These are phyloP conservation scores for Chloroceryle amazona DNA, from an alignment of 2,797 vertebrate genomes.

Conservation along the genomic window DNA sequence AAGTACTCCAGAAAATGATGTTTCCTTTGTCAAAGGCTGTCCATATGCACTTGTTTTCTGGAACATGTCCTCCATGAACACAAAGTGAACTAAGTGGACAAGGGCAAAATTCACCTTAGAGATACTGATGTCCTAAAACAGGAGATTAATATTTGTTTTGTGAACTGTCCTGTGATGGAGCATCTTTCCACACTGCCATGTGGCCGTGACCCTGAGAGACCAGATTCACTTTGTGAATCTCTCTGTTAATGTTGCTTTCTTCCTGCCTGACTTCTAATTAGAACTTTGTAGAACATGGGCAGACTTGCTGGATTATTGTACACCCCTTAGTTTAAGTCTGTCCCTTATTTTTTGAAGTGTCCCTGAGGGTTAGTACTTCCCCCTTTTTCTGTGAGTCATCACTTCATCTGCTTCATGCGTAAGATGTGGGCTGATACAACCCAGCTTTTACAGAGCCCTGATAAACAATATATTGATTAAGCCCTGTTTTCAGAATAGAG, in stretches of 20 bases:
- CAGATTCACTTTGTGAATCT: background rate
- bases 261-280: background rate
- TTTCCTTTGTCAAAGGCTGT: background rate
- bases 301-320: background rate
- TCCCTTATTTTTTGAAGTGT: background rate
- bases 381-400: constrained; percentile 11
- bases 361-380: background rate
- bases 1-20: background rate
- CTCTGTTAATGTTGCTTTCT: background rate
- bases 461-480: constrained; percentile 17
- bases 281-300: background rate
- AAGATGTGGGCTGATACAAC: background rate
- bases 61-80: background rate
- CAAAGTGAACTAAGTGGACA: background rate
- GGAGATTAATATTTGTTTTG: background rate
- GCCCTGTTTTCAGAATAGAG: background rate
- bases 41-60: background rate
- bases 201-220: background rate
- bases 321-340: background rate
- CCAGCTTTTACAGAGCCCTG: background rate
- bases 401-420: background rate
- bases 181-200: background rate
- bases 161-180: background rate
- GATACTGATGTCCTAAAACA: background rate
- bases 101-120: background rate